Conservation (phyloP, 1,140 invertebrate species). For the Rhopalosiphum maidis region DNA sequence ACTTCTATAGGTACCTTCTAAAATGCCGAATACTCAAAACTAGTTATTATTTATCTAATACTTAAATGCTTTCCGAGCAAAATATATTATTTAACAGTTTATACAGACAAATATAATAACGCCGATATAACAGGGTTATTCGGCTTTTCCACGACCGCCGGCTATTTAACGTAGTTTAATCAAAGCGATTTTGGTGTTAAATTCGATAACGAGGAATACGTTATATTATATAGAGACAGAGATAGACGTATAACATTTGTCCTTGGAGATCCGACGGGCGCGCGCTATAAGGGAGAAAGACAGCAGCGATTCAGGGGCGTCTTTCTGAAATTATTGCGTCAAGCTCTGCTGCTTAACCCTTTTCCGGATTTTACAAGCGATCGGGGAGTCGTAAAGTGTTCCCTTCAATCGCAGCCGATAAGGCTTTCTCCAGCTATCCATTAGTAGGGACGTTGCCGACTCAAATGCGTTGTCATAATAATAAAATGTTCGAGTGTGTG, state of each 20-base stretch:
- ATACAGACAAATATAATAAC: neutral
- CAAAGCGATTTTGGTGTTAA: constrained; percentile 19
- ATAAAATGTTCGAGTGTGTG: constrained; percentile 28
- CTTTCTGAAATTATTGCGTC: constrained; percentile 56
- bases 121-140: neutral
- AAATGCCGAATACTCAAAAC: neutral
- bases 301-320: neutral
- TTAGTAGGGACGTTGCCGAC: constrained; percentile 26
- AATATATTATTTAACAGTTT: neutral
- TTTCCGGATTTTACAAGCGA: constrained; percentile 55
- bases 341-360: constrained; percentile 49
- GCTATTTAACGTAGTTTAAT: neutral
- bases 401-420: constrained; percentile 53
- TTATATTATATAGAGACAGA: neutral
- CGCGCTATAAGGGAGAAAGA: neutral
- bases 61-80: neutral
- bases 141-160: neutral
- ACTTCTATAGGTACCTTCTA: neutral
- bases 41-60: neutral
- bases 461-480: constrained; percentile 26
- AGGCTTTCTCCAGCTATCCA: constrained; percentile 40
- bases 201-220: neutral
- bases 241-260: neutral
- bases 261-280: constrained; percentile 1
- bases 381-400: constrained; percentile 56